phyloP scores from a whole-genome alignment of 2,888 invertebrate species.

The Callyntrura guangdongensis region DNA sequence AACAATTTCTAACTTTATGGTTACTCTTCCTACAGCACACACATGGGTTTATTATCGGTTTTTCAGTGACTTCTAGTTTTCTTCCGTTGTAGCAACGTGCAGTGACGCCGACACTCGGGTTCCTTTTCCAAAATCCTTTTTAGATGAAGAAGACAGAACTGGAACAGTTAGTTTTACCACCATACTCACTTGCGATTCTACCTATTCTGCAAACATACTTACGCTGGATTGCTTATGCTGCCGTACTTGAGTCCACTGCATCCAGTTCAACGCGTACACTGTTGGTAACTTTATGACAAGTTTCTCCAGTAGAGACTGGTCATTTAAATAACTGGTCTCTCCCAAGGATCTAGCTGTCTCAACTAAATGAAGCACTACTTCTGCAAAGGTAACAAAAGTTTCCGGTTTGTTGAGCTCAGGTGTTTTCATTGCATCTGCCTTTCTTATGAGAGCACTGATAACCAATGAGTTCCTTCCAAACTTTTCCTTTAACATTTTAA shows the following conservation, averaged over 20 bases:
- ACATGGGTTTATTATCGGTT: not conserved
- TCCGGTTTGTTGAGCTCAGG: constrained; percentile 15
- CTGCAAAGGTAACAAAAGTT: constrained; percentile 13
- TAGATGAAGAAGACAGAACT: too few relatives aligned
- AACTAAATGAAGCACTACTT: constrained; percentile 14
- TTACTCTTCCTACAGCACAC: not conserved
- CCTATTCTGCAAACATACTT: not conserved
- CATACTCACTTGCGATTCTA: not conserved
- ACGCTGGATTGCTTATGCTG: not conserved
- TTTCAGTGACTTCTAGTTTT: not conserved
- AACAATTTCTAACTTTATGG: constrained; percentile 27
- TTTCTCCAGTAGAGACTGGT: not conserved
- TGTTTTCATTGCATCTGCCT: not conserved
- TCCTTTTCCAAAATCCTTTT: not conserved
- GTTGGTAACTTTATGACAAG: constrained; percentile 21
- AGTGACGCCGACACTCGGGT: not conserved
- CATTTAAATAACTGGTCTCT: not conserved
- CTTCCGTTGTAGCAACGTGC: not conserved
- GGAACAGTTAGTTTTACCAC: not conserved
- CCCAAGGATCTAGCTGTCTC: not conserved
- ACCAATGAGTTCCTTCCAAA: constrained; percentile 51
- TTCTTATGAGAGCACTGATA: not conserved
- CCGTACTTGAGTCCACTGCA: not conserved
- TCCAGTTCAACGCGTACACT: not conserved
- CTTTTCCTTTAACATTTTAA: not conserved